Evolutionary conservation across 2,113 vertebrate genomes (phyloP), one percentile per base, ranked within the genome.

Genomic region (Ahaetulla prasina): DNA sequence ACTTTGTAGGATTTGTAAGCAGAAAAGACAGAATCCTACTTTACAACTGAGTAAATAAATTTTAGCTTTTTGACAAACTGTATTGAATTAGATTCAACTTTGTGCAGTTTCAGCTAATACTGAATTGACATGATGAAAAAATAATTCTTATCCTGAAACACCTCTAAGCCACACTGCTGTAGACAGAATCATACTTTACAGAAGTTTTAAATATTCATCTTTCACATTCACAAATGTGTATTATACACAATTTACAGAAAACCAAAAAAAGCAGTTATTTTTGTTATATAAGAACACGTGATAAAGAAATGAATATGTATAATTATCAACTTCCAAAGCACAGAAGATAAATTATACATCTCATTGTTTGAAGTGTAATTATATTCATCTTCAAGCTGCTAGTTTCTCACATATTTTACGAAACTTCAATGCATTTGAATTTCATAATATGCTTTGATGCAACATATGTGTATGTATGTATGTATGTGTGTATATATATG

Each of bases 341-440:
- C 14, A 14, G 10, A 52, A 84, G 10, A 20, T 18, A 57, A 74
- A 57, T 80, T 30, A 89, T 8, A 55, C 16, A 54, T 54, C 35
- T 92, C 25, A 45, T 47, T 23, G 20, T 6, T 23, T 89, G 18
- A n/a, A 87, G n/a, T 50, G 3, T n/a, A 86, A 87, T 43, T 22
- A 45, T 43, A 25, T 43, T 88, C 25, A 39, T 16, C 23, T 60
- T 53, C 53, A 91, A 55, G 18, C 52, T 30, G 25, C 30, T 52
- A 7, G 50, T 52, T 49, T 68, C 47, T 30, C 55, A 68, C n/a
- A 91, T 14, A 60, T 87, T 91, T 85, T 50, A 63, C 30, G 45
- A 91, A 45, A 89, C 18, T 55, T 89, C 53, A 84, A 89, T 89
- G 63, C 35, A 30, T 45, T n/a, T 92, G 60, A 88, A 91, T 86